Conservation (phyloP, 2,888 invertebrate species). For the Caenorhabditis zanzibari region DNA sequence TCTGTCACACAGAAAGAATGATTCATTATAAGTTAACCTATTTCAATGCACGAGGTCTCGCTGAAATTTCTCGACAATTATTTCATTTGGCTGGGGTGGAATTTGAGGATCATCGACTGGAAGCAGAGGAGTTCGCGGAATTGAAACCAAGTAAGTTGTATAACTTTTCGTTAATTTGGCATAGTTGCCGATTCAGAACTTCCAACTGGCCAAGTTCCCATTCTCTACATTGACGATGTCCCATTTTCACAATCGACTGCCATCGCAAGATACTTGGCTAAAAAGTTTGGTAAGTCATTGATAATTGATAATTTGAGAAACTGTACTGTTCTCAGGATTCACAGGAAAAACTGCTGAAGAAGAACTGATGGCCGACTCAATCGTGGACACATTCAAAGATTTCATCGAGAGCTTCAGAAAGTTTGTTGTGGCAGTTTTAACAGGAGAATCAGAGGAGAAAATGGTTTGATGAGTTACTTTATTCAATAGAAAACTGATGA, state of each 20-base stretch:
- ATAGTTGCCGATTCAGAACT: background rate
- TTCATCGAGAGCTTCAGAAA: conserved; percentile 21
- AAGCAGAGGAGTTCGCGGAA: conserved; percentile 2
- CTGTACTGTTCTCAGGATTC: conserved; percentile 13
- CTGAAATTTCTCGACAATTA: conserved; percentile 34
- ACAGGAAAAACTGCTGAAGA: conserved; percentile 23
- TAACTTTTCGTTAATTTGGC: background rate
- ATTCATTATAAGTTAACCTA: conserved; percentile 54
- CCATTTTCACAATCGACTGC: conserved; percentile 33
- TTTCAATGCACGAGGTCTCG: conserved; percentile 57
- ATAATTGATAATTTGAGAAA: too few species aligned
- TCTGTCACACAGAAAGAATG: too few species aligned
- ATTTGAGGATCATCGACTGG: conserved; percentile 27
- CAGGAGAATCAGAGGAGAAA: conserved; percentile 22
- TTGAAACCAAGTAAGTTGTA: conserved; percentile 30
- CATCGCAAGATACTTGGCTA: conserved; percentile 39
- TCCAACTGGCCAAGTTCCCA: conserved; percentile 35
- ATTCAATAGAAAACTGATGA: background rate
- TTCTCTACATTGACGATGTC: conserved; percentile 32
- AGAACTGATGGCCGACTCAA: conserved; percentile 10
- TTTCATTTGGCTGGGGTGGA: conserved; percentile 33
- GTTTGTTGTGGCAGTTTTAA: background rate
- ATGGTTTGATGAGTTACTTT: conserved; percentile 12
- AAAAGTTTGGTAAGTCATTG: conserved; percentile 33
- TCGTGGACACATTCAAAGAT: conserved; percentile 47